Conservation (phyloP, 1,140 invertebrate species). For the Brachionus paranguensis region DNA sequence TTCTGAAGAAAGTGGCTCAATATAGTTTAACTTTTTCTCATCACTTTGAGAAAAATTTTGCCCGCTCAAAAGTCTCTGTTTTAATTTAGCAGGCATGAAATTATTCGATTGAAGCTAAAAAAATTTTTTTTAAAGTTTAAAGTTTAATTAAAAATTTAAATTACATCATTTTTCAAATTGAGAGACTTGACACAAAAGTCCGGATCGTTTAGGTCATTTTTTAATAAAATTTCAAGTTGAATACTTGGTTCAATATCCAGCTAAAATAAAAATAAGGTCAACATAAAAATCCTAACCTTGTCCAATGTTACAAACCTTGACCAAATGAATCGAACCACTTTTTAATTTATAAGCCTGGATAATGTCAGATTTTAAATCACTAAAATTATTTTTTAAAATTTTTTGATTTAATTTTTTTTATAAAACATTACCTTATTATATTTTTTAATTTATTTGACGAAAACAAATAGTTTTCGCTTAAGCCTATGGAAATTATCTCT, state of each 20-base stretch:
- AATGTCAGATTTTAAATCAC: constrained; percentile 20
- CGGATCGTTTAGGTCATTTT: not conserved
- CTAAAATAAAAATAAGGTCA: not conserved
- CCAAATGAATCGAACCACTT: not conserved
- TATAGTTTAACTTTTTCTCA: constrained; percentile 19
- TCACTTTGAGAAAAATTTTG: not conserved
- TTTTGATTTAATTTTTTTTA: not conserved
- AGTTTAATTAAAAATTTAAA: not conserved
- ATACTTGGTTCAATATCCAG: constrained; percentile 12
- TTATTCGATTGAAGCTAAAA: not conserved
- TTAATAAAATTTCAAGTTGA: constrained; percentile 15
- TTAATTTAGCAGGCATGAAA: not conserved
- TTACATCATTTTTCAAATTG: not conserved
- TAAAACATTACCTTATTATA: not conserved
- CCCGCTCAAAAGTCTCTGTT: not conserved
- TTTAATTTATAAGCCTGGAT: not conserved
- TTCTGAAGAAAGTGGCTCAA: not conserved
- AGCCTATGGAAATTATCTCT: not conserved
- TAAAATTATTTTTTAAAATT: not conserved
- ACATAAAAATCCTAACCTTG: not conserved
- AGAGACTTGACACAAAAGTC: constrained; percentile 1
- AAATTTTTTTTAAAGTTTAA: too few species aligned
- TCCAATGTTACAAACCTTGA: not conserved
- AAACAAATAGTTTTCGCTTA: constrained; percentile 30
- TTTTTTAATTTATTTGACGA: constrained; percentile 23